phyloP scores from a whole-genome alignment of 2,113 vertebrate species.

The Takifugu flavidus region DNA sequence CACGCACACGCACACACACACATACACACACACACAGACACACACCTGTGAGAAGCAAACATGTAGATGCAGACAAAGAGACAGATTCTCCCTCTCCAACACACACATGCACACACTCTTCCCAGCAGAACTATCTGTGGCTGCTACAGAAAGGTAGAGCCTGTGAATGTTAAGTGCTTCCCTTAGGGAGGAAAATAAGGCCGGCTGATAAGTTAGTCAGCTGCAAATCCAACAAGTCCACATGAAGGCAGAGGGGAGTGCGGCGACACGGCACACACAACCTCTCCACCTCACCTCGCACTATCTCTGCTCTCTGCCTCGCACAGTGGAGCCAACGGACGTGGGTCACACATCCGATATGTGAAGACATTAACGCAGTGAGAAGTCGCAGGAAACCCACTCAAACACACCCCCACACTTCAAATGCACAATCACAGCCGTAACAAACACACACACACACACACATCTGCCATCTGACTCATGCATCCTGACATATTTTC shows the following conservation, averaged over 20 bases:
- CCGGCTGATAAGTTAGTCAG: conserved; percentile 70
- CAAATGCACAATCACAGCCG: too few species aligned
- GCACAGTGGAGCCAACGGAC: not conserved
- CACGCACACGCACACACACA: conserved; percentile 8
- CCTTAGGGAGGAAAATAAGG: conserved; percentile 61
- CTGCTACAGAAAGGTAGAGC: conserved; percentile 60
- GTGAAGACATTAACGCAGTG: not conserved
- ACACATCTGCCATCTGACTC: not conserved
- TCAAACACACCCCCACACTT: not conserved
- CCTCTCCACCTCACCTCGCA: conserved; percentile 37
- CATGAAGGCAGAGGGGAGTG: conserved; percentile 51
- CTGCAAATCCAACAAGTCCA: conserved; percentile 70
- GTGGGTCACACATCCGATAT: conserved; percentile 10
- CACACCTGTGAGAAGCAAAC: conserved; percentile 31
- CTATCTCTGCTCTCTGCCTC: conserved; percentile 29
- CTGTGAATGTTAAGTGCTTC: conserved; percentile 73
- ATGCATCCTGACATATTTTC: conserved; percentile 42
- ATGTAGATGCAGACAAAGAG: conserved; percentile 16
- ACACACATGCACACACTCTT: conserved; percentile 29
- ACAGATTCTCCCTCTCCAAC: conserved; percentile 4
- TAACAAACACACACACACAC: not conserved
- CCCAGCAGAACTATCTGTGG: conserved; percentile 73
- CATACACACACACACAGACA: conserved; percentile 6
- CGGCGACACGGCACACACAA: conserved; percentile 49
- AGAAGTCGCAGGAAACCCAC: not conserved